Evolutionary conservation across 23 tunicate species (phyloP).

Genomic region (Ciona savignyi): DNA sequence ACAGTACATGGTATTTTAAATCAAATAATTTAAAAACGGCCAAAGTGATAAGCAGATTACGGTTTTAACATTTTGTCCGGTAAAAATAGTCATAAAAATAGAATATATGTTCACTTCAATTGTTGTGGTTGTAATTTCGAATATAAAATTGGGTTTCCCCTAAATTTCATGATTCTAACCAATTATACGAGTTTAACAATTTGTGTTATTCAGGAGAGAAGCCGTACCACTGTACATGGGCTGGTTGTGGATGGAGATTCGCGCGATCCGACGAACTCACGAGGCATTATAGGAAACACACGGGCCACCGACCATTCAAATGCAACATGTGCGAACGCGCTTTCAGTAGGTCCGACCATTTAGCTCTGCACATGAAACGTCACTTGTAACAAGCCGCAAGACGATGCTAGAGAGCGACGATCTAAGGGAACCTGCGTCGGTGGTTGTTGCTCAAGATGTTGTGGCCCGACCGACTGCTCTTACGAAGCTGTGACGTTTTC

Average conservation of each 20-base stretch:
- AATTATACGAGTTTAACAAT: no score
- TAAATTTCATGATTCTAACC: no score
- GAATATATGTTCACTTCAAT: slow-evolving; percentile 76
- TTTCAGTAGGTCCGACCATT: slow-evolving; percentile 95
- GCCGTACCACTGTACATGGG: slow-evolving; percentile 98
- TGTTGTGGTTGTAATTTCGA: no score
- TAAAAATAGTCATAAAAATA: slow-evolving; percentile 93
- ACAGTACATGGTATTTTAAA: no score
- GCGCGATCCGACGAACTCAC: slow-evolving; percentile 99
- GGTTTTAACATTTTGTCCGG: no score
- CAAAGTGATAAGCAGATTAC: no score
- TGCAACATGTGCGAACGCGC: slow-evolving; percentile 96
- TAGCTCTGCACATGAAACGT: slow-evolving; percentile 95
- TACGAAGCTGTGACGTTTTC: no score
- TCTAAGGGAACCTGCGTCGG: slow-evolving; percentile 98
- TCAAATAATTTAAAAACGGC: no score
- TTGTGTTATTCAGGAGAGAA: no score
- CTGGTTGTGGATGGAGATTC: slow-evolving; percentile 97
- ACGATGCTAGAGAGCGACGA: background rate
- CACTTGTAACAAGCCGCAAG: slow-evolving; percentile 49
- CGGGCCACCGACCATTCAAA: slow-evolving; percentile 97
- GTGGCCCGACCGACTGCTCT: no score
- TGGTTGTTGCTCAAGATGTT: no score
- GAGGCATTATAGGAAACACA: slow-evolving; percentile 94
- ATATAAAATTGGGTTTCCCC: slow-evolving; percentile 46